A percentile compares a stretch with the other conserved stretches of the same genome.
Evolutionary conservation across 2,113 vertebrate species (phyloP).

Genomic region (Sorex araneus): DNA sequence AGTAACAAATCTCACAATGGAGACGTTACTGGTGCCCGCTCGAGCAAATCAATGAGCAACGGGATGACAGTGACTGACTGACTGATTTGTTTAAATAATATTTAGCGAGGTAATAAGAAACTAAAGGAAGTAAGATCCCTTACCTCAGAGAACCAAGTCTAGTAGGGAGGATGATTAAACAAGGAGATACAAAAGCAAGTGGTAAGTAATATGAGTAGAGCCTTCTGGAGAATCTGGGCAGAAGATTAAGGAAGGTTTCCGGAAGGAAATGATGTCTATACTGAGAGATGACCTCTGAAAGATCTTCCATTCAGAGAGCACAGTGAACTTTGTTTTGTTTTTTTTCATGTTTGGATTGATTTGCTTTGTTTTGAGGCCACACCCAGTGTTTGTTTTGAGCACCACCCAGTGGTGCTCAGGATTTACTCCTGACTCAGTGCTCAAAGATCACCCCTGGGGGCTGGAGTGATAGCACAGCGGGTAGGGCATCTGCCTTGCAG

Average conservation of each 20-base stretch:
- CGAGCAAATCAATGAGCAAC: too few relatives aligned
- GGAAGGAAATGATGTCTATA: conserved; percentile 16
- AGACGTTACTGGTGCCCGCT: too few relatives aligned
- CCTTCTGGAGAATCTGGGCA: neutral
- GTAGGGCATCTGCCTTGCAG: too few relatives aligned
- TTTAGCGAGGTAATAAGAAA: conserved; percentile 53
- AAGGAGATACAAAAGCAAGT: neutral
- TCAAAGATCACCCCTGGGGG: too few relatives aligned
- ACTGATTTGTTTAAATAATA: conserved; percentile 39
- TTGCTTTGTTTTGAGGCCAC: too few relatives aligned
- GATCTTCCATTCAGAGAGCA: neutral
- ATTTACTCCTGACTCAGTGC: too few relatives aligned
- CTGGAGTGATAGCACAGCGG: too few relatives aligned
- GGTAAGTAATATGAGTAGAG: neutral
- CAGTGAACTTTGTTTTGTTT: neutral
- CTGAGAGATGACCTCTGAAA: conserved; percentile 29
- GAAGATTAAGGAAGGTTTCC: neutral
- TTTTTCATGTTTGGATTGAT: too few relatives aligned
- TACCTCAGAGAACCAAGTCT: neutral
- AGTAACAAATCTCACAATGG: too few relatives aligned
- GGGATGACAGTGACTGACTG: too few relatives aligned
- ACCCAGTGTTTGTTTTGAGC: too few relatives aligned
- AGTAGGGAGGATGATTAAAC: neutral
- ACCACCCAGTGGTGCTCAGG: too few relatives aligned
- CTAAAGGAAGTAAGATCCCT: conserved; percentile 8